These are phyloP conservation scores for Argyra leucocephala DNA, from an alignment of 2,888 invertebrate genomes.

Conservation along the genomic window DNA sequence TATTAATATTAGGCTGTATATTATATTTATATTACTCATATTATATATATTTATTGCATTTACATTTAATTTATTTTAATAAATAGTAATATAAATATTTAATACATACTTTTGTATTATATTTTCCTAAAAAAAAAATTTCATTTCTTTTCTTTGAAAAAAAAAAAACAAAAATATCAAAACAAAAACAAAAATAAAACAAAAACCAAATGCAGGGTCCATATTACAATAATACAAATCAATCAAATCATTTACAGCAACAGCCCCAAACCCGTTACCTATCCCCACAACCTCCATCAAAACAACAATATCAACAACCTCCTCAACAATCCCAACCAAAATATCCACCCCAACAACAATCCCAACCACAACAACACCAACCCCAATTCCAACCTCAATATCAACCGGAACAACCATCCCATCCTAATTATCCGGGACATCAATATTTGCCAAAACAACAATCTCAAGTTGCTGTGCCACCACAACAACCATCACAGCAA, in stretches of 20 bases:
- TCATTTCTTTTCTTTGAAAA: neutral
- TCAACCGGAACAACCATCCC: constrained; percentile 13
- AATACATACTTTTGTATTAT: neutral
- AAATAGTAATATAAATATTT: neutral
- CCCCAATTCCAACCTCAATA: constrained; percentile 15
- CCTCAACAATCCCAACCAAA: neutral
- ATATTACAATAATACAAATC: neutral
- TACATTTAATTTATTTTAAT: too few species aligned
- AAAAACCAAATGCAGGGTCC: neutral
- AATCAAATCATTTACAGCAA: neutral
- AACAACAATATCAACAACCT: constrained; percentile 22
- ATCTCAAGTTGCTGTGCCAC: too few species aligned
- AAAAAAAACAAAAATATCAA: too few species aligned
- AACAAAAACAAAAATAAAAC: neutral
- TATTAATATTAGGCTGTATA: too few species aligned
- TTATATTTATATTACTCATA: too few species aligned
- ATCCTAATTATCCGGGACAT: constrained; percentile 1
- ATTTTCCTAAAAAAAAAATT: neutral
- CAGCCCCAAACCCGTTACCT: neutral
- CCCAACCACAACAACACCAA: constrained; percentile 16
- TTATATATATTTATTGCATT: too few species aligned
- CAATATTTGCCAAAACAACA: constrained; percentile 23
- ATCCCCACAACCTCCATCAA: neutral
- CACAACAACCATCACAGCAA: neutral
- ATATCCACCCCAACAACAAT: constrained; percentile 9